Base-by-base conservation (phyloP, 2,113 vertebrate species). In the Gopherus evgoodei region DNA sequence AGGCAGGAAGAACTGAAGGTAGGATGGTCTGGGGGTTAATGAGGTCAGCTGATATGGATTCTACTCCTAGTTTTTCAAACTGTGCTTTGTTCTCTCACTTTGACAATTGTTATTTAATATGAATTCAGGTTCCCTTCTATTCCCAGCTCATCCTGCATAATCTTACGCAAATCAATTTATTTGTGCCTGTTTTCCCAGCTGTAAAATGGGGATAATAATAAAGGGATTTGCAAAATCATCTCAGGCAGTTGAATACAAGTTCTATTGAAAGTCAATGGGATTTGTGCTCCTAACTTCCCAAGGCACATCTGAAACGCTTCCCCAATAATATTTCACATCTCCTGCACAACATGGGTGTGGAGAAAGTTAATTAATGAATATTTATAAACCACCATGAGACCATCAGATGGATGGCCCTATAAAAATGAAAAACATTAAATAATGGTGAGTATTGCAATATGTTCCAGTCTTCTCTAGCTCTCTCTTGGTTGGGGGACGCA, bases 371-470 rank as follows among this genome's bases (percentile, higher is more conserved):
- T 96, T 92, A 93, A 85, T 25, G 65, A 79, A 83, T 69, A 31
- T 92, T 91, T 0, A 1, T 90, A 84, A 91, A 90, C 81, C 8
- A 91, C 85, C 86, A 86, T 65, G 29, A 95, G 9, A 16, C 83
- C 65, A 91, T 93, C 81, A 92, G 94, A 91, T 86, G 88, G 84
- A 95, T 38, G 83, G 91, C 84, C 1, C 0, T 88, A 81, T 86
- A 94, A 93, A 93, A 91, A 83, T 91, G 81, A 53, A 87, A 94
- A 94, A 4, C 11, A 65, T 82, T 93, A 90, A 93, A 92, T 91
- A 79, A 3, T 62, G 24, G 95, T 86, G 90, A 79, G 85, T 96
- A 54, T 86, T 83, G 17, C 6, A 91, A 3, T 24, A 50, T 4
- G 86, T 92, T 86, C 62, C 84, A 57, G 21, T 83, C 94, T 56